Base-by-base conservation (phyloP, 2,888 invertebrate species). In the Pasiphila rectangulata region DNA sequence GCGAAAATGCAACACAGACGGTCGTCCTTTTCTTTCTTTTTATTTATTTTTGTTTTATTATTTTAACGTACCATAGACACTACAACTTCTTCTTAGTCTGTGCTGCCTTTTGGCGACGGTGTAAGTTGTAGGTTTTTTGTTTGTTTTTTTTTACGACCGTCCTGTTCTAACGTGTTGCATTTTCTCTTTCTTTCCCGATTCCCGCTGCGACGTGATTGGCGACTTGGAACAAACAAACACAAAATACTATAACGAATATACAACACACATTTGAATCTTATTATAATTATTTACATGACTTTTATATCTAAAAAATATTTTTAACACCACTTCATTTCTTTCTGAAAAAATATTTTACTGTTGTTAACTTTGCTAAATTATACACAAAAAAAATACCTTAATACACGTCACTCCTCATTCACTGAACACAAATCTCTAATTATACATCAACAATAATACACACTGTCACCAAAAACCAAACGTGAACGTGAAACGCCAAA, bases 1-100 rank as follows among this genome's bases (percentile, higher is more conserved):
- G 79, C 78, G 87, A 85, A 87, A 88, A 87, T 88, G 87, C 87
- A 88, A 88, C 87, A 88, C 79, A 88, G 87, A 88, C 87, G 87
- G 87, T 85, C 83, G 81, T 69, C 61, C 63, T 54, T 64, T 48
- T 25, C 48, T 51, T 30, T 37, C 44, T 53, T 54, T 56, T 54
- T 47, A 50, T 58, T 58, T 57, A 39, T 48, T 21, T 40, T 23
- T 44, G 54, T 54, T 53, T 44, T 44, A 45, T 39, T n/a, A 5
- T 19, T 20, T 15, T 35, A 9, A 35, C 47, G 21, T 55, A 51
- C 45, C 52, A 56, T 57, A 58, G 55, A 54, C 57, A 57, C 53
- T 67, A 67, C 66, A 63, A 60, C 69, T 67, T 69, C 66, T 63
- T 68, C 59, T 56, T 66, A 58, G 87, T 87, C 87, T 87, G 87